Conservation (phyloP, 2,888 invertebrate species). For the Eupeodes latifasciatus region DNA sequence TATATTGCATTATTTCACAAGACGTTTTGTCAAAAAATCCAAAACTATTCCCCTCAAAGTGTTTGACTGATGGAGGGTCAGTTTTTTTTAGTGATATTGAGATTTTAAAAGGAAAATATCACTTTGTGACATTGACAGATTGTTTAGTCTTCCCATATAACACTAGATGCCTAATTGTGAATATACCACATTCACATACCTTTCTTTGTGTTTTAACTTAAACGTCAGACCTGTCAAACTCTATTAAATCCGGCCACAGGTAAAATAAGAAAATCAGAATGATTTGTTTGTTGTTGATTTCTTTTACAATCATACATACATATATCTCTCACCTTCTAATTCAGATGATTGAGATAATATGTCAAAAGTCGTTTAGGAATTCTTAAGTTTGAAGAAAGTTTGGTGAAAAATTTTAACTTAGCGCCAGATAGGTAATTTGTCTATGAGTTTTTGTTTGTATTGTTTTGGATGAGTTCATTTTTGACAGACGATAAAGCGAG, state of each 20-base stretch:
- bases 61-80: conserved; percentile 7
- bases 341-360: conserved; percentile 20
- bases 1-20: conserved; percentile 40
- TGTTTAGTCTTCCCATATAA: conserved; percentile 43
- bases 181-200: conserved; percentile 37
- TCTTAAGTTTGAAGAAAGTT: conserved; percentile 36
- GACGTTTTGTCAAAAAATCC: conserved; percentile 68
- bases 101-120: conserved; percentile 40
- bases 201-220: conserved; percentile 24
- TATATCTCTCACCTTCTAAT: conserved; percentile 13
- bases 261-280: neutral
- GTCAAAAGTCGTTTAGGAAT: conserved; percentile 66
- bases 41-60: conserved; percentile 22
- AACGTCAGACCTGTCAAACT: conserved; percentile 17
- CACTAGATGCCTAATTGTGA: conserved; percentile 71
- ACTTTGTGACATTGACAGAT: conserved; percentile 41
- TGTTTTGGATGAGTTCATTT: conserved; percentile 27
- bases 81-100: conserved; percentile 31
- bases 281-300: neutral
- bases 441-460: conserved; percentile 4
- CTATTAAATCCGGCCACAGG: neutral
- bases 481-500: conserved; percentile 37
- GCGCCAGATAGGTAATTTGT: conserved; percentile 69
- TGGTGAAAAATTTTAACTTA: conserved; percentile 57
- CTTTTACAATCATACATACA: no score